Percentiles rank a stretch among this genome's conserved stretches.
These are phyloP conservation scores for Bedellia somnulentella DNA, from an alignment of 2,888 invertebrate species.

Conservation along the genomic window DNA sequence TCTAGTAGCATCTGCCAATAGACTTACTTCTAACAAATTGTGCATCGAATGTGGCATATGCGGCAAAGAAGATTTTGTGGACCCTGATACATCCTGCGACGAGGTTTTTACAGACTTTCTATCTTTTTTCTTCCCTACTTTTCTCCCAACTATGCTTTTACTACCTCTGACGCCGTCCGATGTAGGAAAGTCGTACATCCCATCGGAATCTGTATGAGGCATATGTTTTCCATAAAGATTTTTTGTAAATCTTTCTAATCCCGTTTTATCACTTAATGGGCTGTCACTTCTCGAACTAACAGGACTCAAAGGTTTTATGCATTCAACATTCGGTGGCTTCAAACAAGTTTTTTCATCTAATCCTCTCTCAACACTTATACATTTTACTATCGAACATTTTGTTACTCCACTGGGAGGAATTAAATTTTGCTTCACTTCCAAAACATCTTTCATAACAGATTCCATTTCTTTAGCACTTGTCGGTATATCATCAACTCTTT, in stretches of 20 bases:
- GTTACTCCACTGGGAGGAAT: constrained; percentile 52
- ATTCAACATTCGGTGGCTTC: constrained; percentile 49
- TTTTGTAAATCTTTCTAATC: constrained; percentile 69
- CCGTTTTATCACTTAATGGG: constrained; percentile 73
- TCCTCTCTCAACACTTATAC: constrained; percentile 56
- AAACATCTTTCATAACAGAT: constrained; percentile 34
- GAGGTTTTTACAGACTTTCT: constrained; percentile 60
- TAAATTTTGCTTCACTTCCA: constrained; percentile 45
- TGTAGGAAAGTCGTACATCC: constrained; percentile 77
- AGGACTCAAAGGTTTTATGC: constrained; percentile 66
- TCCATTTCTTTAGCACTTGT: constrained; percentile 68
- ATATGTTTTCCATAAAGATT: constrained; percentile 71
- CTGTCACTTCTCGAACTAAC: constrained; percentile 80
- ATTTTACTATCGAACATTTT: constrained; percentile 57
- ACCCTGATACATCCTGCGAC: constrained; percentile 42
- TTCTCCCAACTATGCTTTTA: constrained; percentile 52
- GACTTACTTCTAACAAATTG: constrained; percentile 62
- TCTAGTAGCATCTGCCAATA: too few species aligned
- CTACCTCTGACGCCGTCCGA: constrained; percentile 67
- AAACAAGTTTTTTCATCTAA: constrained; percentile 48
- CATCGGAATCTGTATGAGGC: constrained; percentile 79
- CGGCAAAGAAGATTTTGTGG: constrained; percentile 57
- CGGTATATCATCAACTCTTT: constrained; percentile 72
- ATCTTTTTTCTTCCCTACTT: constrained; percentile 64
- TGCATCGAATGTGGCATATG: constrained; percentile 57